Percentiles rank a stretch among this genome's conserved stretches.
Conservation (phyloP, 2,113 vertebrate species). For the Perca flavescens region DNA sequence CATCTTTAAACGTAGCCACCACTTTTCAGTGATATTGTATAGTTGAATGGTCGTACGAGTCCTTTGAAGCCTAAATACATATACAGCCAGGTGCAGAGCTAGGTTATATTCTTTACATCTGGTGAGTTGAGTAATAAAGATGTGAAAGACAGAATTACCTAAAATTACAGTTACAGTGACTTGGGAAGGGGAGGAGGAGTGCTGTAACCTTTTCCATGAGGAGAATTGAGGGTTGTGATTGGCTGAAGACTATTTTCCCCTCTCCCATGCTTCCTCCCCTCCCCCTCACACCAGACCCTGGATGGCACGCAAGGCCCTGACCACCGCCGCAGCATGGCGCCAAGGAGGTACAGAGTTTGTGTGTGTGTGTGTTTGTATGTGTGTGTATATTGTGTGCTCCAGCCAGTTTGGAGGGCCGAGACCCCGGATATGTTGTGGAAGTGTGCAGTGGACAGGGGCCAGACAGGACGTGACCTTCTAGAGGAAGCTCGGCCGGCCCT, state of each 20-base stretch:
- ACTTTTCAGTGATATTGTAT: conserved; percentile 9
- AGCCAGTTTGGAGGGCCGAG: conserved; percentile 60
- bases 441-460: conserved; percentile 85
- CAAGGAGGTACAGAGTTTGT: conserved; percentile 54
- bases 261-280: conserved; percentile 48
- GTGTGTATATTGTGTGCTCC: conserved; percentile 23
- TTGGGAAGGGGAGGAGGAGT: conserved; percentile 32
- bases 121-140: conserved; percentile 58
- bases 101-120: conserved; percentile 64
- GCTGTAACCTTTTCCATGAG: conserved; percentile 75
- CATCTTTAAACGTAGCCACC: conserved; percentile 26
- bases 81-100: conserved; percentile 52
- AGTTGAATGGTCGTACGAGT: conserved; percentile 9
- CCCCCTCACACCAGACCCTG: conserved; percentile 55
- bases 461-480: conserved; percentile 84
- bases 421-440: conserved; percentile 85
- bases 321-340: conserved; percentile 76
- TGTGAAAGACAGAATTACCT: conserved; percentile 57
- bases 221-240: conserved; percentile 58
- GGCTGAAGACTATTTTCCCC: conserved; percentile 60
- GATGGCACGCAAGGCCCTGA: conserved; percentile 77
- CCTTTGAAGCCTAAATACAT: conserved; percentile 12
- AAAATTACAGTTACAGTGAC: conserved; percentile 51
- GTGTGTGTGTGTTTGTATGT: conserved; percentile 33
- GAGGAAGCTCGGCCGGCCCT: conserved; percentile 76